Conservation (phyloP, 2,797 vertebrate species). For the Clarias fuscus region DNA sequence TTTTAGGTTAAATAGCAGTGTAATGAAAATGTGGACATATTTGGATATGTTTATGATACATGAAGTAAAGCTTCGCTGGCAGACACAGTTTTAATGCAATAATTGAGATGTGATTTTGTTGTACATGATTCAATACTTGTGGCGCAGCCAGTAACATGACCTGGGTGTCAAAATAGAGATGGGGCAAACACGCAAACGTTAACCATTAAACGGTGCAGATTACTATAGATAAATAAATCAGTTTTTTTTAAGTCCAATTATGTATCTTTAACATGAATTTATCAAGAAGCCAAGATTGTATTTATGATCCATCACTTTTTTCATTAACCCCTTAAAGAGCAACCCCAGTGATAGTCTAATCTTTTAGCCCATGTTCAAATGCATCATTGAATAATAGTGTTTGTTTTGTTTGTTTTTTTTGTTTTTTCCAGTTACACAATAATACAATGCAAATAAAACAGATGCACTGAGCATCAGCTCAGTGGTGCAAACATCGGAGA, state of each 20-base stretch:
- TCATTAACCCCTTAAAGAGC: background rate
- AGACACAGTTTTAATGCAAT: background rate
- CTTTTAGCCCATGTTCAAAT: background rate
- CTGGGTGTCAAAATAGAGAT: conserved; percentile 33
- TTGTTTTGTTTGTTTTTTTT: background rate
- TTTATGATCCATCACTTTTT: background rate
- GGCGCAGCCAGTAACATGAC: conserved; percentile 34
- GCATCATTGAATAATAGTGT: background rate
- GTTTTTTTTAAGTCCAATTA: background rate
- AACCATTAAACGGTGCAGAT: background rate
- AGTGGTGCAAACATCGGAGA: no score
- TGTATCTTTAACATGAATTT: background rate
- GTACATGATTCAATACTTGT: background rate
- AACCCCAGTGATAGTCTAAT: no score
- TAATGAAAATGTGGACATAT: background rate
- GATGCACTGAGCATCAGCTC: no score
- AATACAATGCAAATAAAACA: background rate
- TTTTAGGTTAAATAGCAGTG: background rate
- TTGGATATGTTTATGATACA: no score
- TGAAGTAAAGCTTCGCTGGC: background rate
- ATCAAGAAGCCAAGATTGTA: background rate
- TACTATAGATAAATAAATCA: background rate
- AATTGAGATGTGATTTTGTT: background rate
- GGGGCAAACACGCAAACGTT: background rate
- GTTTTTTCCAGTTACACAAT: background rate